Evolutionary conservation across 2,113 vertebrate species (phyloP), one percentile per base, ranked within the genome.

Genomic region (Alexandromys fortis): DNA sequence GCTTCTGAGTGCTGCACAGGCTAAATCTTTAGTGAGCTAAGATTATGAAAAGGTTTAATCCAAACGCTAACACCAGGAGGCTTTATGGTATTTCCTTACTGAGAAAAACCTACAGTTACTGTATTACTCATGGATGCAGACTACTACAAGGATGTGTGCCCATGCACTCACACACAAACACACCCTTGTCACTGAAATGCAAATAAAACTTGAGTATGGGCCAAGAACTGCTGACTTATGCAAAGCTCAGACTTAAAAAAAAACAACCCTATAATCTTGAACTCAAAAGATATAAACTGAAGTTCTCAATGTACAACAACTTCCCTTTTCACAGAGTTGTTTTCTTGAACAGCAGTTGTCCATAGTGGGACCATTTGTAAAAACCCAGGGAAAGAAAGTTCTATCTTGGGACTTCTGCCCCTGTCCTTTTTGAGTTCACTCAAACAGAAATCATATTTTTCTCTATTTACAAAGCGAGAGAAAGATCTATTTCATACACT

Each of bases 21-120:
- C 73, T 76, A 26, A 35, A 81, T 72, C 22, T 79, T 38, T 38
- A 86, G 79, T 81, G 49, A 63, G 35, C 10, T 92, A 76, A 70
- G 70, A 94, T 68, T 76, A 83, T 35, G 76, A 45, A 89, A 93
- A 78, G 79, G 72, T 77, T 63, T 67, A 90, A 78, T 70, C 11
- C 73, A 95, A 96, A 95, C 93, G 67, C 38, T 94, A 96, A 96
- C 21, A 77, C 30, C 82, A 87, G 42, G 24, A 83, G 72, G 68
- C 73, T 49, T 9, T 92, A 7, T 81, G 8, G 2, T 47, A 38
- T 65, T 93, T 92, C 49, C 38, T 38, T 47, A 61, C 93, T 73
- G 38, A 33, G 73, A 42, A 52, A 63, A 49, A 30, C 42, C 81
- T 68, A 47, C 10, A 55, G 61, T 38, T 52, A 19, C 35, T 26